These are phyloP conservation scores for Hippolais icterina DNA, from an alignment of 2,113 vertebrate species.

Conservation along the genomic window DNA sequence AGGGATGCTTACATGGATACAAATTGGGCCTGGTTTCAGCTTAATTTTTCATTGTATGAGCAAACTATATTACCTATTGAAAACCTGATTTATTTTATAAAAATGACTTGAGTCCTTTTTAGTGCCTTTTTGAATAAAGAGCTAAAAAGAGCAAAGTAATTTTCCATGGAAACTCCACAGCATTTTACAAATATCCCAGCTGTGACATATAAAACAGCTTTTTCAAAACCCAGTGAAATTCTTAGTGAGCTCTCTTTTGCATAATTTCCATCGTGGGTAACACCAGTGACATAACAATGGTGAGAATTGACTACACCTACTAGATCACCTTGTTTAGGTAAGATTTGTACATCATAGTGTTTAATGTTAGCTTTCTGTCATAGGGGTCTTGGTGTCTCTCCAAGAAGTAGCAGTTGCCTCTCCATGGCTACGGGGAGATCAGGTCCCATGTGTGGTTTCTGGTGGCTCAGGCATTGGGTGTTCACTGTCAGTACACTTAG, in stretches of 20 bases:
- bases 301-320: background rate
- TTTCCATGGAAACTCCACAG: background rate
- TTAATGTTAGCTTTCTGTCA: background rate
- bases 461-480: rapidly evolving
- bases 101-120: background rate
- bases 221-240: background rate
- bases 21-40: background rate
- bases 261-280: background rate
- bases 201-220: background rate
- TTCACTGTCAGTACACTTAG: rapidly evolving
- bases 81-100: background rate
- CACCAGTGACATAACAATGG: background rate
- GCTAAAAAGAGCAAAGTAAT: background rate
- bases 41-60: background rate
- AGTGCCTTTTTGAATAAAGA: background rate
- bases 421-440: rapidly evolving
- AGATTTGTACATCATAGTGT: background rate
- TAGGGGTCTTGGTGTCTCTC: background rate
- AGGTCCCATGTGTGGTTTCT: rapidly evolving
- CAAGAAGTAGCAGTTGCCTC: background rate
- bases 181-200: background rate
- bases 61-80: background rate
- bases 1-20: background rate
- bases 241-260: background rate
- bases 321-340: background rate